These are phyloP conservation scores for Eilema griseolum DNA, from an alignment of 2,888 invertebrate species.

Conservation along the genomic window DNA sequence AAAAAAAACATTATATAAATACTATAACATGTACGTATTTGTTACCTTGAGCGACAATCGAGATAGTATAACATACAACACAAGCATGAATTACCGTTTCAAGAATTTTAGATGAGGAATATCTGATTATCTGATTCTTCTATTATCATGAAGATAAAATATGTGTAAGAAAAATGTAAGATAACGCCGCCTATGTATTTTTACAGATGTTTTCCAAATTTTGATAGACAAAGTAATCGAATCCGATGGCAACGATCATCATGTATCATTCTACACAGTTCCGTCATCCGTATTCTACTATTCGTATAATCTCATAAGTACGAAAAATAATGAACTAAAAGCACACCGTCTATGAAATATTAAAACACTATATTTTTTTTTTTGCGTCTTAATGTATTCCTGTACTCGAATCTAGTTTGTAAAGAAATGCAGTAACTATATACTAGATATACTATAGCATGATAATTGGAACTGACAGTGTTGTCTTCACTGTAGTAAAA, in stretches of 20 bases:
- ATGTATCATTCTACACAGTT: too few species aligned
- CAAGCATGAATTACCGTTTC: neutral
- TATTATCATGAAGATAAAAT: neutral
- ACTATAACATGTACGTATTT: too few species aligned
- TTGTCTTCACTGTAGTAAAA: neutral
- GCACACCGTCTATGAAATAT: neutral
- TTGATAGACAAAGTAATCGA: neutral
- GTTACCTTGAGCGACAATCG: neutral
- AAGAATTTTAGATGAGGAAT: neutral
- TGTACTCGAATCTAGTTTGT: too few species aligned
- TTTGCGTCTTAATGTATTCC: too few species aligned
- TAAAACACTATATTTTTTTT: too few species aligned
- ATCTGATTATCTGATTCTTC: constrained; percentile 8
- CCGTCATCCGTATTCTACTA: too few species aligned
- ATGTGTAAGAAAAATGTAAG: neutral
- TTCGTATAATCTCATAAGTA: neutral
- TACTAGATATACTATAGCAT: too few species aligned
- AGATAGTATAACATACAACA: constrained; percentile 3
- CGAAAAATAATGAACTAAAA: neutral
- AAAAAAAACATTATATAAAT: neutral
- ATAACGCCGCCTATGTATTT: neutral
- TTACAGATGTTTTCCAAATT: neutral
- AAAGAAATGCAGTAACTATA: too few species aligned
- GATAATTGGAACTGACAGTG: too few species aligned
- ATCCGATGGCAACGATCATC: neutral